Conservation (phyloP, 2,113 vertebrate species). For the Trichechus manatus region DNA sequence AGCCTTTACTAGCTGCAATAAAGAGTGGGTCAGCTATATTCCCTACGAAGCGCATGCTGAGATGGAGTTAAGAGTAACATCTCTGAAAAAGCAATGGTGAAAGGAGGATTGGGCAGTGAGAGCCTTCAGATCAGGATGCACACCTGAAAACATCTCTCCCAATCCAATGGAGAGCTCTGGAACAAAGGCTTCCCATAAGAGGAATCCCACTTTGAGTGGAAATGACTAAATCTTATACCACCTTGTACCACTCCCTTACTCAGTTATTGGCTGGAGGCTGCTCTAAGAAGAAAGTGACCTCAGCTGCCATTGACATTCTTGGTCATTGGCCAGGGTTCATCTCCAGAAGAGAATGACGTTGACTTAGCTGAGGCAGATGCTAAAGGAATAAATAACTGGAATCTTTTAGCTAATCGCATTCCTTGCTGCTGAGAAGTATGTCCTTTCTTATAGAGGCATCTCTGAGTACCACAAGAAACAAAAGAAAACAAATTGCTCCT, state of each 20-base stretch:
- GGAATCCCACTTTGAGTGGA: background rate
- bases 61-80: too few relatives aligned
- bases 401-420: background rate
- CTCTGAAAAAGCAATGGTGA: background rate
- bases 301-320: background rate
- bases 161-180: background rate
- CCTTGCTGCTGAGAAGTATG: background rate
- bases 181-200: background rate
- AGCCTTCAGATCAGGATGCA: background rate
- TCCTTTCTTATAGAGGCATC: background rate
- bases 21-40: too few relatives aligned
- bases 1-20: background rate
- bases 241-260: background rate
- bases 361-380: background rate
- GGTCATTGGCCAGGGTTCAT: background rate
- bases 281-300: background rate
- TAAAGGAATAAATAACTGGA: background rate
- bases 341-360: background rate
- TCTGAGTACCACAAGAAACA: background rate
- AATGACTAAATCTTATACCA: background rate
- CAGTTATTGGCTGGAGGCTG: background rate
- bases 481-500: background rate
- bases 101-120: background rate
- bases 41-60: background rate
- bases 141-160: background rate